Evolutionary conservation across 2,797 vertebrate genomes (phyloP).

Genomic region (Chiroxiphia lanceolata): DNA sequence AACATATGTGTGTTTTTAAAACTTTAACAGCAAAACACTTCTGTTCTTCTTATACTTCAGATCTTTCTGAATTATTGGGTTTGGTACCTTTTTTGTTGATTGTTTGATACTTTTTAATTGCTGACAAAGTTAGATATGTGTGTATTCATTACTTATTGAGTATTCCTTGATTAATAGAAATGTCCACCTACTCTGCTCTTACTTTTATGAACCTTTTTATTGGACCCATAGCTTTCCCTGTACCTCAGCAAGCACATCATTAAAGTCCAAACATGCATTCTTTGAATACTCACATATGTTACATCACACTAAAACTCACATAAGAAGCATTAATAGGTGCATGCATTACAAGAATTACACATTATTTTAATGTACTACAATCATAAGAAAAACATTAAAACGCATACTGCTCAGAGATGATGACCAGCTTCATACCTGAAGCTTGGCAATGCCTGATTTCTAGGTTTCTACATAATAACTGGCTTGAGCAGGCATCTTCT

Average conservation of each 20-base stretch:
- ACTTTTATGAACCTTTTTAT: background rate
- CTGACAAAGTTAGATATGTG: background rate
- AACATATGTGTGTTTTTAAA: background rate
- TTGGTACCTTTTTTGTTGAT: background rate
- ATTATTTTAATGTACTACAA: background rate
- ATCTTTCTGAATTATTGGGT: background rate
- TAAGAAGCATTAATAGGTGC: background rate
- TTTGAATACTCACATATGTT: background rate
- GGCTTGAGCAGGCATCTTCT: background rate
- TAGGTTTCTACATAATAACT: background rate
- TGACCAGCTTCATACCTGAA: background rate
- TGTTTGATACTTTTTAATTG: background rate
- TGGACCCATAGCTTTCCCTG: background rate
- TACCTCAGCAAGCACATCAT: background rate
- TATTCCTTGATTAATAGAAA: background rate
- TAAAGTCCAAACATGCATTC: background rate
- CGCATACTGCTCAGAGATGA: background rate
- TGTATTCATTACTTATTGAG: background rate
- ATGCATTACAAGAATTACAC: background rate
- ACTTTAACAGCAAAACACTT: background rate
- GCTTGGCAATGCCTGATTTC: background rate
- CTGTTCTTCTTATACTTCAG: background rate
- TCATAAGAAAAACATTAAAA: conserved; percentile 1
- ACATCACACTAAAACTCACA: background rate
- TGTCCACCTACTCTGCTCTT: background rate